A percentile compares a stretch with the other conserved stretches of the same genome.
phyloP scores from a whole-genome alignment of 2,113 vertebrate species.

The Nothocercus nigrocapillus region DNA sequence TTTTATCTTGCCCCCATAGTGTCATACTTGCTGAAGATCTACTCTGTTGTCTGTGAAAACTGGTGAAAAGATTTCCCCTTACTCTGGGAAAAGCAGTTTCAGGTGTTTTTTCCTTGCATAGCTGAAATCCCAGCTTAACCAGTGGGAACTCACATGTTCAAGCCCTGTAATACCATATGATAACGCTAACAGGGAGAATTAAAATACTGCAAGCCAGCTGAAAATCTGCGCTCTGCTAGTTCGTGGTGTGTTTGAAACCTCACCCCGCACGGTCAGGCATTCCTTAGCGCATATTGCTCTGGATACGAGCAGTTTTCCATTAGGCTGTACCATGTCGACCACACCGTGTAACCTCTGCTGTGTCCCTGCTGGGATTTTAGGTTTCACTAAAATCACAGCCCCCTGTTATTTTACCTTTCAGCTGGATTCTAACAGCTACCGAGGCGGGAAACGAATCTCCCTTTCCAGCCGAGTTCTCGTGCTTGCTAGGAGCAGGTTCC shows the following conservation, averaged over 20 bases:
- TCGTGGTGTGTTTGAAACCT: neutral
- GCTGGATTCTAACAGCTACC: neutral
- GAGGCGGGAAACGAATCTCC: neutral
- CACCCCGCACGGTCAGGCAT: neutral
- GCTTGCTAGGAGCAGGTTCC: conserved; percentile 11
- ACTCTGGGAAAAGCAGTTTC: neutral
- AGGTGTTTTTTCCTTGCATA: neutral
- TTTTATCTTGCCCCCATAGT: neutral
- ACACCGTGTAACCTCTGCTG: neutral
- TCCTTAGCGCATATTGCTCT: neutral
- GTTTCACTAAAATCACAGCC: neutral
- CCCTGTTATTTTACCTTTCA: neutral
- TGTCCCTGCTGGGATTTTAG: neutral
- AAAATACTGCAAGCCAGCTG: neutral
- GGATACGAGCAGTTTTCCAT: neutral
- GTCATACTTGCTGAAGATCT: neutral
- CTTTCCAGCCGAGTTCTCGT: neutral
- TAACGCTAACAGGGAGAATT: neutral
- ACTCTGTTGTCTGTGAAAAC: neutral
- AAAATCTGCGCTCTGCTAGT: neutral
- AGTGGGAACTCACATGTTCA: neutral
- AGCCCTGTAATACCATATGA: neutral
- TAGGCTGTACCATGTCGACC: neutral
- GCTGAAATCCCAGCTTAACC: neutral
- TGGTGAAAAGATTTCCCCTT: neutral